phyloP scores from a whole-genome alignment of 2,113 vertebrate genomes.

The Monopterus albus region DNA sequence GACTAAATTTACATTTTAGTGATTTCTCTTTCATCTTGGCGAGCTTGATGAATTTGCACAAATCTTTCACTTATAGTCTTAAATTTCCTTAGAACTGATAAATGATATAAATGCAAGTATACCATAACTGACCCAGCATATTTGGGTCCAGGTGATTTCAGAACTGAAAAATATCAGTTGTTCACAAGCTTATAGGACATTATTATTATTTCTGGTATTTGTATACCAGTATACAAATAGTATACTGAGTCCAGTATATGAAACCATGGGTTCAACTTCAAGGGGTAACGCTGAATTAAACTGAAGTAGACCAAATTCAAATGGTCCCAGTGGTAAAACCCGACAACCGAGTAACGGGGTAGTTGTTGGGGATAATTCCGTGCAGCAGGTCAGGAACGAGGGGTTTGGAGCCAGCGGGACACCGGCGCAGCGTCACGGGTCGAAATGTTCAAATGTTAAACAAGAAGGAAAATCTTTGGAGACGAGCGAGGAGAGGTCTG shows the following conservation, averaged over 20 bases:
- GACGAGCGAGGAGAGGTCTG: constrained; percentile 74
- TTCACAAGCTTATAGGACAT: no score
- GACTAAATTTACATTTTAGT: no score
- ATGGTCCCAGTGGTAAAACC: constrained; percentile 23
- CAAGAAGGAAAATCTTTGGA: constrained; percentile 63
- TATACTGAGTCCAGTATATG: neutral
- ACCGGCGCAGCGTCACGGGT: constrained; percentile 35
- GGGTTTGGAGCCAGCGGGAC: constrained; percentile 35
- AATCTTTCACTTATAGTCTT: no score
- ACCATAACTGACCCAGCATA: no score
- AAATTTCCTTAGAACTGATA: no score
- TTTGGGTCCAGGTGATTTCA: no score
- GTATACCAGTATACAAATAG: no score
- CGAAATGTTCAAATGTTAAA: constrained; percentile 50
- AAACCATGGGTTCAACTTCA: no score
- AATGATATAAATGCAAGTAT: no score
- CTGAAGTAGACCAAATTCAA: constrained; percentile 28
- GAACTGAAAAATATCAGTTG: no score
- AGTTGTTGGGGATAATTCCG: constrained; percentile 34
- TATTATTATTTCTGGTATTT: neutral
- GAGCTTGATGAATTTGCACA: no score
- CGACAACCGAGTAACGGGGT: constrained; percentile 11
- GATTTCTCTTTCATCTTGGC: no score
- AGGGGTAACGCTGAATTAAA: neutral
- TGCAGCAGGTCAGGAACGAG: constrained; percentile 42